Percentiles rank a stretch among this genome's conserved stretches.
Conservation (phyloP, 2,113 vertebrate species). For the Lampris megalopsis region DNA sequence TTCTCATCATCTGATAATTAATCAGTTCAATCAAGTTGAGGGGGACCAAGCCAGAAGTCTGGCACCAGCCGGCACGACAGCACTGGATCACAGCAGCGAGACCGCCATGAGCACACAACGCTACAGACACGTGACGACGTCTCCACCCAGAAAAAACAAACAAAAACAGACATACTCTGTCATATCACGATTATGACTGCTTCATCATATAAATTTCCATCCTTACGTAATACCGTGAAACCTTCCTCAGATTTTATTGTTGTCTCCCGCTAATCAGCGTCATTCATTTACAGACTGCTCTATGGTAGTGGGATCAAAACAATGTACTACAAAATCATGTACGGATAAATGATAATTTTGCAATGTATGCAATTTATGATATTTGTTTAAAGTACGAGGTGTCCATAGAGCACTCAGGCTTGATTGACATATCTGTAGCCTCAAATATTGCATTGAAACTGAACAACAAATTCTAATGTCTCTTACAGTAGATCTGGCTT, state of each 20-base stretch:
- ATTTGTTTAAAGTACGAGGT: too few relatives aligned
- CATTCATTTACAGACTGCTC: too few relatives aligned
- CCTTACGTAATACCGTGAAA: too few relatives aligned
- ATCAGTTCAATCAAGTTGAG: slow-evolving; percentile 29
- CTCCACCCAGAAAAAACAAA: neutral
- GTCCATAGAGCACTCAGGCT: too few relatives aligned
- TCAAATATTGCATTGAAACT: neutral
- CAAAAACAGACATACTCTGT: neutral
- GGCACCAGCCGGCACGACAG: slow-evolving; percentile 5
- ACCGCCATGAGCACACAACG: slow-evolving; percentile 11
- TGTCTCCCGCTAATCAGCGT: too few relatives aligned
- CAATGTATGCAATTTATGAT: too few relatives aligned
- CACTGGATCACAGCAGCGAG: slow-evolving; percentile 27
- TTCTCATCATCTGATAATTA: slow-evolving; percentile 4
- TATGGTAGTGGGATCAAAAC: too few relatives aligned
- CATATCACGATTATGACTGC: too few relatives aligned
- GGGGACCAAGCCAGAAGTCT: slow-evolving; percentile 25
- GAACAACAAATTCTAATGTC: neutral
- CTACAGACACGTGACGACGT: slow-evolving; percentile 8
- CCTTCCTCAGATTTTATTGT: too few relatives aligned
- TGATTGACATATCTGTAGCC: neutral
- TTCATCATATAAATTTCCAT: too few relatives aligned
- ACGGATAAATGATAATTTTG: too few relatives aligned
- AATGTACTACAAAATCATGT: too few relatives aligned
- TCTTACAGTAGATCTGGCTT: neutral